Conservation (phyloP, 35 echinoderm and acorn worm genomes). For the Lytechinus variegatus region DNA sequence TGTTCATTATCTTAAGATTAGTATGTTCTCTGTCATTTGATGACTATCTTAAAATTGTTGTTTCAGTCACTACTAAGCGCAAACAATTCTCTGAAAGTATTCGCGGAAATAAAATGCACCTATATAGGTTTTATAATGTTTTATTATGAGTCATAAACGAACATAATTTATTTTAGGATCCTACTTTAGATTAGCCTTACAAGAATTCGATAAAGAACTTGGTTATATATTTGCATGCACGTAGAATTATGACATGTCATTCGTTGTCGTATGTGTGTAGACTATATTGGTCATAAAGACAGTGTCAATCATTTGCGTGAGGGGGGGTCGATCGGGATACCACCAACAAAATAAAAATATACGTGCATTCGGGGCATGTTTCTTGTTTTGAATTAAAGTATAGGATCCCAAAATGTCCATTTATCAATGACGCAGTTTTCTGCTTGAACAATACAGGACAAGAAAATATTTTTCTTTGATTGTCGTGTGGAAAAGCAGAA, state of each 20-base stretch:
- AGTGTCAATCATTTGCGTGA: no score
- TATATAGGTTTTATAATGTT: background rate
- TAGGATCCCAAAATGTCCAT: no score
- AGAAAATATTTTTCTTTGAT: no score
- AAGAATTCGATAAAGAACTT: background rate
- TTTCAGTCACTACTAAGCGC: background rate
- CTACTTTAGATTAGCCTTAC: background rate
- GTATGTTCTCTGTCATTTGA: background rate
- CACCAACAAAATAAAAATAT: no score
- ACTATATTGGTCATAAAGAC: no score
- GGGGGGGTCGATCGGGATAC: no score
- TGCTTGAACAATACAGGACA: no score
- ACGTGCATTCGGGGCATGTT: no score
- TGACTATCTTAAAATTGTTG: background rate
- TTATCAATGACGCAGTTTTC: no score
- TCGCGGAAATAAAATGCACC: background rate
- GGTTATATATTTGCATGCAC: constrained; percentile 8
- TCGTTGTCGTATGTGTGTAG: no score
- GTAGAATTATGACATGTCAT: background rate
- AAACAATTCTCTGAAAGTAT: background rate
- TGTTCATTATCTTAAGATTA: background rate
- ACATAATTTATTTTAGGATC: background rate
- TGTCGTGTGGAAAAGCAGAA: no score
- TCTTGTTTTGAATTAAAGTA: no score
- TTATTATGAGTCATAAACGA: background rate